A percentile compares a stretch with the other conserved stretches of the same genome.
Evolutionary conservation across 2,888 invertebrate species (phyloP).

Genomic region (Steinernema scapterisci): DNA sequence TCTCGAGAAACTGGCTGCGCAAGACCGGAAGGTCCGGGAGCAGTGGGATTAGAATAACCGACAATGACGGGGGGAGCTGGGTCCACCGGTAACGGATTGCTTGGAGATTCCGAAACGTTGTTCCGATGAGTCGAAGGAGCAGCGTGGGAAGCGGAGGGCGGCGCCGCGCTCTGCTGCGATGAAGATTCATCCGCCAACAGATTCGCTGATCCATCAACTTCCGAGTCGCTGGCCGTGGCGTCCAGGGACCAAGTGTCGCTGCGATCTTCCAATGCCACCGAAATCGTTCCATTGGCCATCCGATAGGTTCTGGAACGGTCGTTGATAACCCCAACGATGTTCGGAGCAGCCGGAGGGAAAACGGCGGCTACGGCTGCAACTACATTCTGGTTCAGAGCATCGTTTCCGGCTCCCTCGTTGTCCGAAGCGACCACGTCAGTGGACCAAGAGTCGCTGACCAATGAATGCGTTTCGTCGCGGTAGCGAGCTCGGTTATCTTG

Average conservation of each 20-base stretch:
- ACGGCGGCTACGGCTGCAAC: neutral
- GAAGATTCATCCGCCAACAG: too few species aligned
- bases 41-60: conserved; percentile 34
- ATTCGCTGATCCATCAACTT: conserved; percentile 69
- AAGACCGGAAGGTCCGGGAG: conserved; percentile 31
- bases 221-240: conserved; percentile 92
- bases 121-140: too few species aligned
- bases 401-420: conserved; percentile 74
- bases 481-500: neutral
- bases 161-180: too few species aligned
- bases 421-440: conserved; percentile 96
- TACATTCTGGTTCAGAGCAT: neutral
- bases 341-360: too few species aligned
- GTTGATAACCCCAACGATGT: too few species aligned
- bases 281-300: neutral
- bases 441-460: conserved; percentile 98
- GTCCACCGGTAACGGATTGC: too few species aligned
- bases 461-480: conserved; percentile 93
- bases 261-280: conserved; percentile 47
- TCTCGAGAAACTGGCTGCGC: neutral
- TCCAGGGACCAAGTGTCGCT: conserved; percentile 93
- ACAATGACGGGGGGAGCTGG: neutral
- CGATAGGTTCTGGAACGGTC: neutral
- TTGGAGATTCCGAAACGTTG: too few species aligned
- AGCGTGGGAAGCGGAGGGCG: too few species aligned